phyloP scores from a whole-genome alignment of 1,140 invertebrate genomes.

The Drosophila repleta region DNA sequence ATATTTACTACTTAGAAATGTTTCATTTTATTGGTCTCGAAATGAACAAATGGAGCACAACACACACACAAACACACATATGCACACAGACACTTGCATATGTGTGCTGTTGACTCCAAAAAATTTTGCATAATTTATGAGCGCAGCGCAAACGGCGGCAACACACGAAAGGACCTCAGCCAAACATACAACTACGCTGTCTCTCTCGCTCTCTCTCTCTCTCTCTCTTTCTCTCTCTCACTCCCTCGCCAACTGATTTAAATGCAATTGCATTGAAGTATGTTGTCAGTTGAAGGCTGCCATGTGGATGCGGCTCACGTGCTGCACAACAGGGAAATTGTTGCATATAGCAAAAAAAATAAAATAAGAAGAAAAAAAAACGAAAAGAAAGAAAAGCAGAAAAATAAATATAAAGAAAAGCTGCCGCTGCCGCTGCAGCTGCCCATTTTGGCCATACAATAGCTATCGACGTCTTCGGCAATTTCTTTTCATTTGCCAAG shows the following conservation, averaged over 20 bases:
- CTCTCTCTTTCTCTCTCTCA: background rate
- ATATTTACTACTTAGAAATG: slow-evolving; percentile 80
- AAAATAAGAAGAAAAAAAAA: slow-evolving; percentile 3
- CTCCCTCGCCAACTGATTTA: slow-evolving; percentile 12
- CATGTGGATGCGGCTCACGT: slow-evolving; percentile 34
- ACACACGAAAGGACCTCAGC: slow-evolving; percentile 55
- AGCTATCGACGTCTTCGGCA: slow-evolving; percentile 38
- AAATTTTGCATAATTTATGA: slow-evolving; percentile 83
- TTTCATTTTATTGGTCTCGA: slow-evolving; percentile 83
- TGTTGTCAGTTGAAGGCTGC: slow-evolving; percentile 16
- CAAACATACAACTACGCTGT: slow-evolving; percentile 26
- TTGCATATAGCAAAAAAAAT: slow-evolving; percentile 32
- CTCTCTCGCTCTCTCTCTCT: too few species aligned
- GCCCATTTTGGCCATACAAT: slow-evolving; percentile 6
- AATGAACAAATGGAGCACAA: slow-evolving; percentile 81
- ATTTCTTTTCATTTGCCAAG: slow-evolving; percentile 79
- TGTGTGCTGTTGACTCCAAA: slow-evolving; percentile 48
- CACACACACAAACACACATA: slow-evolving; percentile 22
- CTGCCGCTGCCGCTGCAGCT: slow-evolving; percentile 2
- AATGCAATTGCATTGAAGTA: slow-evolving; percentile 30
- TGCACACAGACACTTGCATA: background rate
- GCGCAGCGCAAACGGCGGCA: slow-evolving; percentile 51
- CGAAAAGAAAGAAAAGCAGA: background rate
- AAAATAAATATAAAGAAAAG: slow-evolving; percentile 5
- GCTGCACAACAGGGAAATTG: slow-evolving; percentile 39